Evolutionary conservation across 2,888 invertebrate species (phyloP).

Genomic region (Drosophila ustulata): DNA sequence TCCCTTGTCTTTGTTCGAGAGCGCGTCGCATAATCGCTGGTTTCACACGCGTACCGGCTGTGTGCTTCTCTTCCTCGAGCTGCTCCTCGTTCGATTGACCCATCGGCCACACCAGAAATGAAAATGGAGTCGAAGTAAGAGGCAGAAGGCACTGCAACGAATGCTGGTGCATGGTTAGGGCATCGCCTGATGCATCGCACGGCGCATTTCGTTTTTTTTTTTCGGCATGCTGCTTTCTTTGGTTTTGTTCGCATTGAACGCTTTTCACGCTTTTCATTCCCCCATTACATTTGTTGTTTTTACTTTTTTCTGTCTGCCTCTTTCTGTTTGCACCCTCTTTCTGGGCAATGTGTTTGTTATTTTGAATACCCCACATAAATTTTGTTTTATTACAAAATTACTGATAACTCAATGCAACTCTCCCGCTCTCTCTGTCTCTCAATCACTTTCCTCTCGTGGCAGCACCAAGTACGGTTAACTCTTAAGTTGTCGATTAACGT

Average conservation of each 20-base stretch:
- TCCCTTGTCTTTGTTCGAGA: constrained; percentile 53
- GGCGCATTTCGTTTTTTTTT: constrained; percentile 34
- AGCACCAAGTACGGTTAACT: constrained; percentile 15
- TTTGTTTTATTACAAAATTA: constrained; percentile 73
- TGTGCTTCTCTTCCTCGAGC: not conserved
- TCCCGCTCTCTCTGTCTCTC: not conserved
- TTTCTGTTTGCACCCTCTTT: constrained; percentile 71
- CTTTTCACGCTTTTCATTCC: constrained; percentile 29
- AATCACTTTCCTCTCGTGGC: too few species aligned
- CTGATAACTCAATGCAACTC: constrained; percentile 55
- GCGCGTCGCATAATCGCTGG: constrained; percentile 73
- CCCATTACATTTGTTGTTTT: constrained; percentile 1
- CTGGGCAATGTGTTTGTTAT: constrained; percentile 27
- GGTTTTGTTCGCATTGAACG: constrained; percentile 32
- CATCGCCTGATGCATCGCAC: constrained; percentile 3
- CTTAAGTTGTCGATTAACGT: constrained; percentile 61
- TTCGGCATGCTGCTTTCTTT: constrained; percentile 35
- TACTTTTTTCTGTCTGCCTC: constrained; percentile 21
- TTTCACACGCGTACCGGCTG: constrained; percentile 62
- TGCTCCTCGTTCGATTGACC: constrained; percentile 41
- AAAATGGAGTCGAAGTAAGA: too few species aligned
- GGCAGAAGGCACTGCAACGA: too few species aligned
- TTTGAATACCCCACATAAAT: constrained; percentile 62
- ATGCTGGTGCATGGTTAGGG: not conserved
- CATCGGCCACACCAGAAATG: constrained; percentile 10